Percentiles rank a stretch among this genome's conserved stretches.
Evolutionary conservation across 2,888 invertebrate genomes (phyloP).

Genomic region (Apamea anceps): DNA sequence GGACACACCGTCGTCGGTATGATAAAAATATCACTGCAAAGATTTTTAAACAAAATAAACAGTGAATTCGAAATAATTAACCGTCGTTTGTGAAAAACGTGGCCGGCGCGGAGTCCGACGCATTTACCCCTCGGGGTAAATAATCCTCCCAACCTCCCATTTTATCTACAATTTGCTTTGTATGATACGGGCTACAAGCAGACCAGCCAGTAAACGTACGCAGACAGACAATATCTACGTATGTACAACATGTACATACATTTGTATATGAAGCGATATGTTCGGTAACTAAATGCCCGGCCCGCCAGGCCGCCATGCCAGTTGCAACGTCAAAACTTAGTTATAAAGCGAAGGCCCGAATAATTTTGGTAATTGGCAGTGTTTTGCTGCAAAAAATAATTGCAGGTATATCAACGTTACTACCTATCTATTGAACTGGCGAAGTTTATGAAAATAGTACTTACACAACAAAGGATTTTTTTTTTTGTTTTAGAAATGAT

Average conservation of each 20-base stretch:
- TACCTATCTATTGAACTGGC: neutral
- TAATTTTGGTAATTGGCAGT: slow-evolving; percentile 48
- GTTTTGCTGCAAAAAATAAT: slow-evolving; percentile 16
- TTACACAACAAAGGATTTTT: neutral
- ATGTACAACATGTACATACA: slow-evolving; percentile 4
- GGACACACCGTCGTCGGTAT: neutral
- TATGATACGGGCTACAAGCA: slow-evolving; percentile 23
- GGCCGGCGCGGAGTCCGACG: neutral
- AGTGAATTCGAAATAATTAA: neutral
- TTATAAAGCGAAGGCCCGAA: slow-evolving; percentile 39
- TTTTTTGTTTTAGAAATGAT: neutral
- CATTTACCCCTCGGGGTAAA: slow-evolving; percentile 30
- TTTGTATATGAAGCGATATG: slow-evolving; percentile 29
- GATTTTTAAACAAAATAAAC: neutral
- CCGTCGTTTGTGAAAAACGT: neutral
- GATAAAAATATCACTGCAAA: neutral
- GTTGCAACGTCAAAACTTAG: slow-evolving; percentile 42
- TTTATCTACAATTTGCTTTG: slow-evolving; percentile 44
- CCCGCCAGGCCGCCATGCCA: slow-evolving; percentile 26
- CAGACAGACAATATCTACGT: slow-evolving; percentile 21
- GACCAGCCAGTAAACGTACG: slow-evolving; percentile 21
- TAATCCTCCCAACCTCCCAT: slow-evolving; percentile 6
- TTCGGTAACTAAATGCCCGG: slow-evolving; percentile 24
- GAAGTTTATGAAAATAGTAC: neutral
- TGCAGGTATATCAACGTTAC: neutral